Evolutionary conservation across 2,113 vertebrate species (phyloP).

Genomic region (Poeciliopsis occidentalis): DNA sequence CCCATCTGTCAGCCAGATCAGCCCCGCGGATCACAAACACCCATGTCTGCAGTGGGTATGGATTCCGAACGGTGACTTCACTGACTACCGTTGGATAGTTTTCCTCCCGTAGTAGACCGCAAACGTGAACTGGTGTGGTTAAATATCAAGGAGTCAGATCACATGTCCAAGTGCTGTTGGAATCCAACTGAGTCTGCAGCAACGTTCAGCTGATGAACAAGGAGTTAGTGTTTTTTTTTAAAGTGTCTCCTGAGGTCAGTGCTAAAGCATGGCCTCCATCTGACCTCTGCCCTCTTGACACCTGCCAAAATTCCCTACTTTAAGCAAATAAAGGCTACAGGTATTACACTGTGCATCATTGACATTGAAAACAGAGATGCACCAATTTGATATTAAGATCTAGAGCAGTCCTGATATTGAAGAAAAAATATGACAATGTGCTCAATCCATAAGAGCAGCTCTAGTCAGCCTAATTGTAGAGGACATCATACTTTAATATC

Average conservation of each 20-base stretch:
- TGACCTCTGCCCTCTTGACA: conserved; percentile 2
- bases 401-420: no score
- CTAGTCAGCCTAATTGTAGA: no score
- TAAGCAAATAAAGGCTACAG: conserved; percentile 13
- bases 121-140: conserved; percentile 39
- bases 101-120: conserved; percentile 49
- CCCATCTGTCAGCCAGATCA: conserved; percentile 71
- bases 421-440: no score
- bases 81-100: conserved; percentile 28
- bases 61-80: conserved; percentile 15
- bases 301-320: conserved; percentile 5
- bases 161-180: neutral
- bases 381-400: no score
- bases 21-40: conserved; percentile 53
- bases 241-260: conserved; percentile 4
- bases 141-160: conserved; percentile 31
- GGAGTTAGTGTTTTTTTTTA: neutral
- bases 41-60: conserved; percentile 23
- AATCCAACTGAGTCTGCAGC: conserved; percentile 41
- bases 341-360: conserved; percentile 15
- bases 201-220: conserved; percentile 2
- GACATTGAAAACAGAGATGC: no score
- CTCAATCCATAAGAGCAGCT: no score
- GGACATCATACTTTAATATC: no score
- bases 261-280: neutral